Evolutionary conservation across 2,113 vertebrate species (phyloP).

Genomic region (Phalacrocorax brasilianus): DNA sequence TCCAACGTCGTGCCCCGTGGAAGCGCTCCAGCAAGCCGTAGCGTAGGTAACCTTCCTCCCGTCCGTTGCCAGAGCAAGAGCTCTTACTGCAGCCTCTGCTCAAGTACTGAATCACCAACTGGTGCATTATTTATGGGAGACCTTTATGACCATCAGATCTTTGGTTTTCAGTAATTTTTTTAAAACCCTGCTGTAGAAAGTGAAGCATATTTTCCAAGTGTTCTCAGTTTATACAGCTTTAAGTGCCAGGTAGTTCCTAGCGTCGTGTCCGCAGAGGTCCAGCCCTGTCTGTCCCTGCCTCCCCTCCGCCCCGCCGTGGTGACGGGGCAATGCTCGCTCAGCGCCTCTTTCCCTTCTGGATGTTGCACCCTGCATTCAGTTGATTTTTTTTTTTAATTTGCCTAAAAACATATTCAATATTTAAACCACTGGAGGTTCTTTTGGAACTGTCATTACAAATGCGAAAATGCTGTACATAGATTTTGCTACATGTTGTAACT

Average conservation of each 20-base stretch:
- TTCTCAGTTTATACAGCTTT: slow-evolving; percentile 12
- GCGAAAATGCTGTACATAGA: slow-evolving; percentile 49
- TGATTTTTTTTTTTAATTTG: background rate
- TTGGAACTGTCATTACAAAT: background rate
- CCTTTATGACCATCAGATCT: background rate
- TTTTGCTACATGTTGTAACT: slow-evolving; percentile 32
- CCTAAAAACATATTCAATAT: background rate
- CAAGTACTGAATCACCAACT: background rate
- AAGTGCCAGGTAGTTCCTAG: slow-evolving; percentile 51
- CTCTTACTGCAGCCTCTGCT: background rate
- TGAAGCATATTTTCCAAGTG: background rate
- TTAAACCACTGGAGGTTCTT: background rate
- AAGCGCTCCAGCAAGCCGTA: background rate
- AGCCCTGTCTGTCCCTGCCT: background rate
- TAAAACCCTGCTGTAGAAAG: background rate
- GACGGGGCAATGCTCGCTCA: background rate
- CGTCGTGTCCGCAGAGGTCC: background rate
- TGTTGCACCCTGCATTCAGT: background rate
- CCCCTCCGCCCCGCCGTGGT: background rate
- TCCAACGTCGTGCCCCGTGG: background rate
- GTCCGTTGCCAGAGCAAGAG: background rate
- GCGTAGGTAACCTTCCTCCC: background rate
- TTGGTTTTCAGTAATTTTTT: background rate
- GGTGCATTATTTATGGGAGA: slow-evolving; percentile 22
- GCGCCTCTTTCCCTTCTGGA: background rate